phyloP scores from a whole-genome alignment of 1,140 invertebrate species.

The Triops longicaudatus region DNA sequence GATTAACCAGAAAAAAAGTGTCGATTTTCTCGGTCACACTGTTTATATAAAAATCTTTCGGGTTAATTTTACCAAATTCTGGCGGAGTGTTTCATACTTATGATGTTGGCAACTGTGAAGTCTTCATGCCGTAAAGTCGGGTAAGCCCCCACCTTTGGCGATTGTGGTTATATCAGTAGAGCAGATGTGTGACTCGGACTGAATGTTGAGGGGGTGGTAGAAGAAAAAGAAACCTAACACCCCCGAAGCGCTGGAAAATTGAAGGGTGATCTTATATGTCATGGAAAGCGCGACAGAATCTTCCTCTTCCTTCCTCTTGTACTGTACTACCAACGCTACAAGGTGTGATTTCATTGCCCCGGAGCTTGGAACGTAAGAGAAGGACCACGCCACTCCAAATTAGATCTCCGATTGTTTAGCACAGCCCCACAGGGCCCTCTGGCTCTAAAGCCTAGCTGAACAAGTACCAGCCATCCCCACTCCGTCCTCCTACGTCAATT shows the following conservation, averaged over 20 bases:
- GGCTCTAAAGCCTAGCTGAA: neutral
- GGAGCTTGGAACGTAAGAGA: neutral
- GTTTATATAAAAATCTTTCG: too few relatives aligned
- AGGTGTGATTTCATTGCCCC: neutral
- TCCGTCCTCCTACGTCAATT: neutral
- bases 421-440: neutral
- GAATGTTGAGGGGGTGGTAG: neutral
- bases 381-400: conserved; percentile 6
- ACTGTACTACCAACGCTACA: neutral
- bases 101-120: too few relatives aligned
- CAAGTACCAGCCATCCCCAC: neutral
- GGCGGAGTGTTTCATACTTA: too few relatives aligned
- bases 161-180: neutral
- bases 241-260: neutral
- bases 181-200: neutral
- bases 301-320: neutral
- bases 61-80: too few relatives aligned
- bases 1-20: too few relatives aligned
- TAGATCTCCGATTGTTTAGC: conserved; percentile 5
- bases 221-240: neutral
- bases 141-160: neutral
- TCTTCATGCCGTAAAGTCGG: too few relatives aligned
- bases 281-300: neutral
- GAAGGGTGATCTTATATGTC: conserved; percentile 1
- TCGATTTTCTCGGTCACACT: too few relatives aligned